Conservation (phyloP, 2,797 vertebrate species). For the Dryobates pubescens region DNA sequence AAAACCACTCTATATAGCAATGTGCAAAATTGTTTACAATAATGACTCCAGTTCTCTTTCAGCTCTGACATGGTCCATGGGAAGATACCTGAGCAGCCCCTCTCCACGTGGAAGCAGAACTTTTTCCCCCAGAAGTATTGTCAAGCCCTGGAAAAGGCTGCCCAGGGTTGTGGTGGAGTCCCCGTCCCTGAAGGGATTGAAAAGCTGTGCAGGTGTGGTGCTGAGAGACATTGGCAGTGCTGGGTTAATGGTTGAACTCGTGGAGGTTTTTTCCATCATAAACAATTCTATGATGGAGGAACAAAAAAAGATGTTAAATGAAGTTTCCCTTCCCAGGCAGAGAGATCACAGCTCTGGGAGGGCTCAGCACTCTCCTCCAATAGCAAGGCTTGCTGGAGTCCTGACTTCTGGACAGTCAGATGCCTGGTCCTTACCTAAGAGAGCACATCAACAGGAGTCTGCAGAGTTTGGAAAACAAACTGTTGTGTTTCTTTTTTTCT, state of each 20-base stretch:
- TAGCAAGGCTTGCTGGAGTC: background rate
- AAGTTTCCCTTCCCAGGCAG: background rate
- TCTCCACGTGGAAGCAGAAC: background rate
- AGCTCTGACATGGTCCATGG: background rate
- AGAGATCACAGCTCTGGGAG: background rate
- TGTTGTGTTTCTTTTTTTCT: background rate
- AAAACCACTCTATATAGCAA: background rate
- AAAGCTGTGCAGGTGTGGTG: too few relatives aligned
- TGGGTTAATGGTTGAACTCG: too few relatives aligned
- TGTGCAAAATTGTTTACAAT: rapidly evolving
- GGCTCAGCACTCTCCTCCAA: background rate
- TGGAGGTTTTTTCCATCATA: too few relatives aligned
- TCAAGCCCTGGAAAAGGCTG: too few relatives aligned
- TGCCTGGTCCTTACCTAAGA: background rate
- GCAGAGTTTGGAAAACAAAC: background rate
- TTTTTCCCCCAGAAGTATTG: too few relatives aligned
- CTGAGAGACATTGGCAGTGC: too few relatives aligned
- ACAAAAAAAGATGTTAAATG: background rate
- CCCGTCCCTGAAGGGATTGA: too few relatives aligned
- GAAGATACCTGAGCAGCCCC: background rate
- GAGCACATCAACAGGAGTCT: background rate
- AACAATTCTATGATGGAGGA: background rate
- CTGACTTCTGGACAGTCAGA: background rate
- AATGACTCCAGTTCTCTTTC: background rate
- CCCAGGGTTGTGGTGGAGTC: too few relatives aligned